These are phyloP conservation scores for Drosophila arawakana DNA, from an alignment of 1,140 invertebrate species.

Conservation along the genomic window DNA sequence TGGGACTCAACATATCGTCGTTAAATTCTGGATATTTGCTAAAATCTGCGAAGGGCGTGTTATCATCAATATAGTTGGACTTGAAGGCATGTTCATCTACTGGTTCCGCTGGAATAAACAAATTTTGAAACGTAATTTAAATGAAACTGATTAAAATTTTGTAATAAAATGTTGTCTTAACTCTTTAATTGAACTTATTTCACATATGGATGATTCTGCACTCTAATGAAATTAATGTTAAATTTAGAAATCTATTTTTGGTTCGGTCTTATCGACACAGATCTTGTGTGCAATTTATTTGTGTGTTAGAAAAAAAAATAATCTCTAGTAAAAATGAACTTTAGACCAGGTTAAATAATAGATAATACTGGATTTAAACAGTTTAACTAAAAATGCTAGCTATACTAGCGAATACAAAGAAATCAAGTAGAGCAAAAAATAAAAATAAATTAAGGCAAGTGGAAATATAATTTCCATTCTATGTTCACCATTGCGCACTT, in stretches of 20 bases:
- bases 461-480: constrained; percentile 5
- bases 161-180: constrained; percentile 3
- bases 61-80: constrained; percentile 73
- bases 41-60: constrained; percentile 73
- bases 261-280: constrained; percentile 31
- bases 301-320: constrained; percentile 25
- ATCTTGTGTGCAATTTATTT: constrained; percentile 25
- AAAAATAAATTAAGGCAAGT: constrained; percentile 9
- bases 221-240: constrained; percentile 36
- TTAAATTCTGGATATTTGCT: constrained; percentile 65
- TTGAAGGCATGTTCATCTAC: constrained; percentile 71
- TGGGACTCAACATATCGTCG: constrained; percentile 70
- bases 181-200: constrained; percentile 20
- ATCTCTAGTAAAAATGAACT: constrained; percentile 17
- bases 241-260: constrained; percentile 49
- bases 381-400: not conserved
- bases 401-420: not conserved
- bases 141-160: constrained; percentile 6
- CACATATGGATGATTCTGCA: constrained; percentile 19
- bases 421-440: not conserved
- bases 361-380: not conserved
- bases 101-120: constrained; percentile 63
- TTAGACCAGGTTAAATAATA: constrained; percentile 10
- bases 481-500: not conserved
- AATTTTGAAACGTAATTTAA: constrained; percentile 3